Percentiles rank a stretch among this genome's conserved stretches.
Evolutionary conservation across 2,113 vertebrate genomes (phyloP).

Genomic region (Tricholaema leucomelas): DNA sequence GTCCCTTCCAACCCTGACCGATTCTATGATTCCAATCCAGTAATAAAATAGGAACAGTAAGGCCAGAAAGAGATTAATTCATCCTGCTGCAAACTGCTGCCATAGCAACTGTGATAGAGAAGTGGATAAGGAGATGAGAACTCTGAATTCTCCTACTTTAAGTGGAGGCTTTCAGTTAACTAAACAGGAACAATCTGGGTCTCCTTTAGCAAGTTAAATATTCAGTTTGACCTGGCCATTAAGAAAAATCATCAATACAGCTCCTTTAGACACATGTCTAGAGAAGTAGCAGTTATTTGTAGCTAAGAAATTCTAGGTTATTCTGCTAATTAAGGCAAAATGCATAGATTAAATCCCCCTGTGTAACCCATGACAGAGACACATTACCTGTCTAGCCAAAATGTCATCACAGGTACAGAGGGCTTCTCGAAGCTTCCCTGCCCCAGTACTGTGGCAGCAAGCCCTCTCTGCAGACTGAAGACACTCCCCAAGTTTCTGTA

Average conservation of each 20-base stretch:
- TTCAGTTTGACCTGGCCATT: not conserved
- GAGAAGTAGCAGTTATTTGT: not conserved
- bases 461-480: slow-evolving; percentile 90
- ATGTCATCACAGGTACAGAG: slow-evolving; percentile 84
- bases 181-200: not conserved
- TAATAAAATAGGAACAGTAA: not conserved
- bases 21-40: no score
- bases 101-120: not conserved
- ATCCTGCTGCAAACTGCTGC: not conserved
- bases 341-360: not conserved
- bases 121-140: not conserved
- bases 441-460: slow-evolving; percentile 91
- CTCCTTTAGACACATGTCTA: not conserved
- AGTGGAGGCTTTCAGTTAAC: not conserved
- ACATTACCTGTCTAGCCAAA: slow-evolving; percentile 87
- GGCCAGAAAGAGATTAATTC: not conserved
- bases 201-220: not conserved
- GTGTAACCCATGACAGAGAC: not conserved
- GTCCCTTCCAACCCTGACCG: no score
- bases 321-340: not conserved
- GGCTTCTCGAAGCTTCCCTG: slow-evolving; percentile 84
- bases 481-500: slow-evolving; percentile 81
- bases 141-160: not conserved
- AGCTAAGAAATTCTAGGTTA: not conserved
- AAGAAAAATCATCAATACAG: not conserved